Conservation (phyloP, 2,113 vertebrate genomes). For the human region DNA sequence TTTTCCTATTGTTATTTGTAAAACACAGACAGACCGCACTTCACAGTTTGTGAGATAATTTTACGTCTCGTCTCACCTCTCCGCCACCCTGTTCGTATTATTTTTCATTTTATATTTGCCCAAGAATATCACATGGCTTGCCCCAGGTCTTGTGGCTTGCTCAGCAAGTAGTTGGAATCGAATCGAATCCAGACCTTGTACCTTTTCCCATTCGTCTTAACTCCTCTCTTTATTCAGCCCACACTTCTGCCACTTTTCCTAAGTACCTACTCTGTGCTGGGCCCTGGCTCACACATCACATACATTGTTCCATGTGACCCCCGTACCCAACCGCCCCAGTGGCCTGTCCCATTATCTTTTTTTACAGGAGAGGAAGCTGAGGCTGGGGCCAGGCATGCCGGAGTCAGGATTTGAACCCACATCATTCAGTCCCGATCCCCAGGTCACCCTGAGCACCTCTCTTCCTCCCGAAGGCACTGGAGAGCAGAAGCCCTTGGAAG, state of each 20-base stretch:
- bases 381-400: fast-evolving
- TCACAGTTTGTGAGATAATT: neutral
- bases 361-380: neutral
- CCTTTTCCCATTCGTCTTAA: fast-evolving
- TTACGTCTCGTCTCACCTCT: neutral
- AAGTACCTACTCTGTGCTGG: fast-evolving
- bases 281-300: fast-evolving
- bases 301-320: fast-evolving
- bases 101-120: neutral
- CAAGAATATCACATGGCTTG: fast-evolving
- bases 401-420: neutral
- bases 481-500: neutral
- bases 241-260: fast-evolving
- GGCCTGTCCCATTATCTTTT: neutral
- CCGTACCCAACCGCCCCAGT: fast-evolving
- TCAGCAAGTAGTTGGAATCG: fast-evolving
- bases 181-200: fast-evolving
- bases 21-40: neutral
- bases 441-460: neutral
- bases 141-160: fast-evolving
- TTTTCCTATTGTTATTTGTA: neutral
- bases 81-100: neutral
- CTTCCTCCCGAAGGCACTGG: fast-evolving
- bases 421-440: neutral
- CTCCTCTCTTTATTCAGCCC: fast-evolving